These are phyloP conservation scores for Endomychus coccineus DNA, from an alignment of 2,888 invertebrate species.

Conservation along the genomic window DNA sequence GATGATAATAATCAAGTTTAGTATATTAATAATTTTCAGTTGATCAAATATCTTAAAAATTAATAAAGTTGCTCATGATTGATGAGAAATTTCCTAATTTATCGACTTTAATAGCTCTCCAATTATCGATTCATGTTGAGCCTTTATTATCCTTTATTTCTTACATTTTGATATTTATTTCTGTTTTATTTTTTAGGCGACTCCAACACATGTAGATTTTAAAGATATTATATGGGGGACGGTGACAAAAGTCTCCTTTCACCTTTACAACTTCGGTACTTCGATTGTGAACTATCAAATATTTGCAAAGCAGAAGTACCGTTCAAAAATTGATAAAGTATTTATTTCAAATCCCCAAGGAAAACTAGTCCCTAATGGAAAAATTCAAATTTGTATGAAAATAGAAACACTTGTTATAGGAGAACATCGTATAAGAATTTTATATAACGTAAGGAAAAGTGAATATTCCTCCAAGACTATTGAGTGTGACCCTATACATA, in stretches of 20 bases:
- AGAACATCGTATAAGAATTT: conserved; percentile 32
- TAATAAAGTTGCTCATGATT: too few species aligned
- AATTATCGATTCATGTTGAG: too few species aligned
- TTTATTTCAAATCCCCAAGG: conserved; percentile 18
- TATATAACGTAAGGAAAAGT: conserved; percentile 34
- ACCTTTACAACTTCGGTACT: conserved; percentile 41
- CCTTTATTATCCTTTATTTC: too few species aligned
- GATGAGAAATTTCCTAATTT: too few species aligned
- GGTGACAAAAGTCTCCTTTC: conserved; percentile 31
- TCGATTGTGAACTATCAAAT: conserved; percentile 39
- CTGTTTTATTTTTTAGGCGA: conserved; percentile 35
- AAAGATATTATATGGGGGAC: conserved; percentile 32
- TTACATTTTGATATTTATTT: too few species aligned
- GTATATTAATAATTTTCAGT: too few species aligned
- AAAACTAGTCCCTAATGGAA: conserved; percentile 31
- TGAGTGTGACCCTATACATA: conserved; percentile 24
- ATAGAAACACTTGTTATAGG: conserved; percentile 34
- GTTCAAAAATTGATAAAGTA: conserved; percentile 5
- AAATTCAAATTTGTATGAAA: conserved; percentile 30
- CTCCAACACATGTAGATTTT: conserved; percentile 37
- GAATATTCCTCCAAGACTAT: conserved; percentile 21
- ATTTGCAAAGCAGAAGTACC: conserved; percentile 1
- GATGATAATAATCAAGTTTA: too few species aligned
- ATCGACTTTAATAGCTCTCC: too few species aligned
- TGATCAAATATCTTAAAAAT: too few species aligned